Evolutionary conservation across 2,888 invertebrate species (phyloP).

Genomic region (Amblyjoppa fuscipennis): DNA sequence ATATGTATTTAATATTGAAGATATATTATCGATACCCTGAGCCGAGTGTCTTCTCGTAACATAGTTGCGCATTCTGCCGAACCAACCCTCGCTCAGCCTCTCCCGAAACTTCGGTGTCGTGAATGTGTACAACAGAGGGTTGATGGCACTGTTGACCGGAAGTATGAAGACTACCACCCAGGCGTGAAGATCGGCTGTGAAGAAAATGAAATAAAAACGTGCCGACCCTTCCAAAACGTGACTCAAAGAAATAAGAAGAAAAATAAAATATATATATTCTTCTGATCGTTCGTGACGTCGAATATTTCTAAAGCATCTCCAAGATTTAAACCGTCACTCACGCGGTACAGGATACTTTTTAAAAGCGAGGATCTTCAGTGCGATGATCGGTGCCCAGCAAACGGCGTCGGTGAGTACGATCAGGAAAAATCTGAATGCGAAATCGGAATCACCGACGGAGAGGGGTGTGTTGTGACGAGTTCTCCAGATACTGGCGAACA

Average conservation of each 20-base stretch:
- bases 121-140: slow-evolving; percentile 90
- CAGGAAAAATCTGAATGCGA: slow-evolving; percentile 89
- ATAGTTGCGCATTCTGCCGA: slow-evolving; percentile 74
- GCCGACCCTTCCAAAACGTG: slow-evolving; percentile 12
- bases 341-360: slow-evolving; percentile 83
- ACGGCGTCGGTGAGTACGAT: slow-evolving; percentile 90
- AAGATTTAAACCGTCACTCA: slow-evolving; percentile 78
- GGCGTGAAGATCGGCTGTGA: slow-evolving; percentile 88
- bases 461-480: slow-evolving; percentile 88
- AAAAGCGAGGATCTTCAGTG: slow-evolving; percentile 88
- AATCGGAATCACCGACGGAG: slow-evolving; percentile 88
- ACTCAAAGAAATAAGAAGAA: slow-evolving; percentile 14
- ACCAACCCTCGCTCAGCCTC: slow-evolving; percentile 83
- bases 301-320: slow-evolving; percentile 23
- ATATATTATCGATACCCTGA: slow-evolving; percentile 67
- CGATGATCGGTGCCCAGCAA: slow-evolving; percentile 90
- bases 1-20: not conserved
- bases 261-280: not conserved
- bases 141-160: slow-evolving; percentile 89
- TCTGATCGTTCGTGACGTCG: slow-evolving; percentile 64
- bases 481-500: slow-evolving; percentile 88
- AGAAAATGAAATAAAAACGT: slow-evolving; percentile 45
- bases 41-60: slow-evolving; percentile 73
- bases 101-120: slow-evolving; percentile 89
- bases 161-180: slow-evolving; percentile 90